These are phyloP conservation scores for Pseudochromis fuscus DNA, from an alignment of 2,797 vertebrate genomes.

Conservation along the genomic window DNA sequence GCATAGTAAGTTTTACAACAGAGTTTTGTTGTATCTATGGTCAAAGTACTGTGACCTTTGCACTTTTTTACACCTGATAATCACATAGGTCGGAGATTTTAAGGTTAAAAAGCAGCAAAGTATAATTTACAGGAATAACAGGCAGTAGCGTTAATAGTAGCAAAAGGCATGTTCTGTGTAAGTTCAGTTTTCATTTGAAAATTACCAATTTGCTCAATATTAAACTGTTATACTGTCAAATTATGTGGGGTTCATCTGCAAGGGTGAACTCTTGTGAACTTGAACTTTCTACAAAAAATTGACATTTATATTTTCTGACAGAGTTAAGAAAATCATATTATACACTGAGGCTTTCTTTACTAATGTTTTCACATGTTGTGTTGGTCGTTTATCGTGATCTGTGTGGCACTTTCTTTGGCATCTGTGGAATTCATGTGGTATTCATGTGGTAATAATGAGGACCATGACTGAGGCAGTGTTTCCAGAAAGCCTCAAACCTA, in stretches of 20 bases:
- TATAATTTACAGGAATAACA: neutral
- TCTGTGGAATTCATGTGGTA: neutral
- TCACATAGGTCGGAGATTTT: neutral
- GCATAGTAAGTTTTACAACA: neutral
- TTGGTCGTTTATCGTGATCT: too few relatives aligned
- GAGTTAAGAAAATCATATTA: too few relatives aligned
- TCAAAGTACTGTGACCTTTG: conserved; percentile 12
- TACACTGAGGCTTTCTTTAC: too few relatives aligned
- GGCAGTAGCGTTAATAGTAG: neutral
- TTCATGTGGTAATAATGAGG: neutral
- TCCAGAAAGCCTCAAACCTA: neutral
- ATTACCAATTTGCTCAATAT: too few relatives aligned
- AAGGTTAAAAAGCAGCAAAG: neutral
- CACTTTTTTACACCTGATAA: neutral
- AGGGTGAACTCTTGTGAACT: too few relatives aligned
- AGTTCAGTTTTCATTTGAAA: too few relatives aligned
- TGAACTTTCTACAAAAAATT: too few relatives aligned
- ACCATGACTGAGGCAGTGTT: neutral
- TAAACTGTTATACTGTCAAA: too few relatives aligned
- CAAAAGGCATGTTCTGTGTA: neutral
- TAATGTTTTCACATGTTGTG: too few relatives aligned
- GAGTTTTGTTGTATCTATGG: neutral
- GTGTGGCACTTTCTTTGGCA: neutral
- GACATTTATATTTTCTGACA: too few relatives aligned
- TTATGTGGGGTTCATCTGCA: too few relatives aligned